Percentiles rank a stretch among this genome's conserved stretches.
Conservation (phyloP, 2,888 invertebrate species). For the Xestoiulus laeticollis region DNA sequence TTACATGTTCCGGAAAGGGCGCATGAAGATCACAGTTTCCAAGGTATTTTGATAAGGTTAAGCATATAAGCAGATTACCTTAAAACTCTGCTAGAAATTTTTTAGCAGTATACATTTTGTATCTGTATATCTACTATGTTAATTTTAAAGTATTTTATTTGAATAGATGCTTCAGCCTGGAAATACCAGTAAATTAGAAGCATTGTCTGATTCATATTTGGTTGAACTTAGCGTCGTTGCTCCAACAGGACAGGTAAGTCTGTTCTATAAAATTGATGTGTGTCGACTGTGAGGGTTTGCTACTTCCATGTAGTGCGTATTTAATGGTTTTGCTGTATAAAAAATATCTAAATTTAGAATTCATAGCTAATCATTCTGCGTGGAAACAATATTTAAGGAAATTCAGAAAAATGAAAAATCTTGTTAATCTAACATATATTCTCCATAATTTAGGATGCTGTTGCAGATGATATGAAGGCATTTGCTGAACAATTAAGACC, state of each 20-base stretch:
- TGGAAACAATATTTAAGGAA: not conserved
- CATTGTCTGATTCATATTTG: constrained; percentile 89
- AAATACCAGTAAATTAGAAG: constrained; percentile 72
- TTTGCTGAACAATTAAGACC: constrained; percentile 95
- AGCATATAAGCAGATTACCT: no score
- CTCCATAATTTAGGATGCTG: constrained; percentile 74
- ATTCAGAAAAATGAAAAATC: not conserved
- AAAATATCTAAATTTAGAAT: no score
- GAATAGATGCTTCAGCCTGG: constrained; percentile 71
- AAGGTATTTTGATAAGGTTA: constrained; percentile 76
- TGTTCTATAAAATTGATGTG: no score
- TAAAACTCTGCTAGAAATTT: no score
- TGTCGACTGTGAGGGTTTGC: no score
- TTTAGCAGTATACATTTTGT: constrained; percentile 60
- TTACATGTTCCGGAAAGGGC: constrained; percentile 94
- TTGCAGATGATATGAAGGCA: constrained; percentile 93
- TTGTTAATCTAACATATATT: not conserved
- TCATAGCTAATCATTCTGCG: no score
- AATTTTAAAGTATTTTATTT: not conserved
- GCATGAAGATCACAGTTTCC: constrained; percentile 96
- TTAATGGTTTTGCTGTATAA: no score
- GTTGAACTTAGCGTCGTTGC: constrained; percentile 84
- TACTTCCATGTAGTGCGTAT: no score
- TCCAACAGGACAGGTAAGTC: constrained; percentile 55
- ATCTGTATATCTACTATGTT: not conserved